Conservation (phyloP, 2,113 vertebrate genomes). For the Corythornis vintsioides region DNA sequence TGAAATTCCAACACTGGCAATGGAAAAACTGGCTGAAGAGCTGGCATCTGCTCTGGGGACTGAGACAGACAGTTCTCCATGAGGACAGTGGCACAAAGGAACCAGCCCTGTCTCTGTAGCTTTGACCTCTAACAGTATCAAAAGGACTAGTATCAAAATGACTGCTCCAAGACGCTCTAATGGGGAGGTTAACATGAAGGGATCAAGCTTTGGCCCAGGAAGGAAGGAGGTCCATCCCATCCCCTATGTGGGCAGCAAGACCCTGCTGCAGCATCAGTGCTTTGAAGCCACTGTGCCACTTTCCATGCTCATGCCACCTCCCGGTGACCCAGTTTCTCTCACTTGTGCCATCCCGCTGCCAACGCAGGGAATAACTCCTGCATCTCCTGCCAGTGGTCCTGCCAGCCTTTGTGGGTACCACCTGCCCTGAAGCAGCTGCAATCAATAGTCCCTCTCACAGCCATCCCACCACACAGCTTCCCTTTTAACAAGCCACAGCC, state of each 20-base stretch:
- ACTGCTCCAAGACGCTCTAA: neutral
- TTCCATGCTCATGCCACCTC: neutral
- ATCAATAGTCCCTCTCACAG: neutral
- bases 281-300: neutral
- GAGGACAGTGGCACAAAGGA: neutral
- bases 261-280: rapidly evolving
- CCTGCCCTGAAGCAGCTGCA: rapidly evolving
- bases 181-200: rapidly evolving
- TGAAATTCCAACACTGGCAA: rapidly evolving
- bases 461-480: neutral
- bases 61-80: neutral
- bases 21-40: neutral
- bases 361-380: neutral
- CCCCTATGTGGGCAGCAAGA: neutral
- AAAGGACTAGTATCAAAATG: neutral
- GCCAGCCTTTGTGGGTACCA: neutral
- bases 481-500: neutral
- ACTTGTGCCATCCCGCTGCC: neutral
- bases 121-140: neutral
- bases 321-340: neutral
- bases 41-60: neutral
- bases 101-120: neutral
- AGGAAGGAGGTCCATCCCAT: neutral
- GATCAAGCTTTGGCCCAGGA: neutral
- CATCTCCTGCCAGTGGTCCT: neutral